phyloP scores from a whole-genome alignment of 2,797 vertebrate genomes.

The Pseudocheirus occidentalis region DNA sequence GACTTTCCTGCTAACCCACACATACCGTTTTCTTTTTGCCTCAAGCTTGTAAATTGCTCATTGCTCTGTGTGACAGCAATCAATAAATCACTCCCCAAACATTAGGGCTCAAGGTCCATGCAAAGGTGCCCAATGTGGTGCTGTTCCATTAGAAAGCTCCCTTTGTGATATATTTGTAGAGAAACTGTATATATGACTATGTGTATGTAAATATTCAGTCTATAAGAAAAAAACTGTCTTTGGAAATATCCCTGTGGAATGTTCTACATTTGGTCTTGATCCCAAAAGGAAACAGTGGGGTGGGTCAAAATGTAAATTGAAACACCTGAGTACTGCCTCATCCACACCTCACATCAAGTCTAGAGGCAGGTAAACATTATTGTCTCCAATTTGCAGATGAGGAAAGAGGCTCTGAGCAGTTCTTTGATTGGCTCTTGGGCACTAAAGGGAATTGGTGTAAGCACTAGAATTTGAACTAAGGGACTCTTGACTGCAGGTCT shows the following conservation, averaged over 20 bases:
- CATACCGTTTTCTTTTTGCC: constrained; percentile 47
- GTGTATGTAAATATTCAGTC: background rate
- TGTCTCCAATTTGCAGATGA: background rate
- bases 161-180: constrained; percentile 51
- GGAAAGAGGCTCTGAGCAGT: background rate
- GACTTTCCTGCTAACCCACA: constrained; percentile 11
- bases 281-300: background rate
- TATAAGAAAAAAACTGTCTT: background rate
- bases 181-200: background rate
- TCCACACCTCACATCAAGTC: background rate
- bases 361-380: background rate
- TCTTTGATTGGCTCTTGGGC: background rate
- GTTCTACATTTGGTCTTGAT: background rate
- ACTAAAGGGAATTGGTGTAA: background rate
- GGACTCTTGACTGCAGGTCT: background rate
- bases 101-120: constrained; percentile 53
- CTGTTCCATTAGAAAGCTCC: constrained; percentile 29
- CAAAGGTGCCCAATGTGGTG: constrained; percentile 50
- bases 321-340: background rate
- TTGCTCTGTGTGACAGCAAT: constrained; percentile 47
- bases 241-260: background rate
- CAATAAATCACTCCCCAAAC: constrained; percentile 48
- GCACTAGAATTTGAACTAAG: background rate
- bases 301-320: background rate
- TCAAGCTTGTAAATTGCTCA: constrained; percentile 49